Conservation (phyloP, 2,797 vertebrate species). For the Moxostoma hubbsi region DNA sequence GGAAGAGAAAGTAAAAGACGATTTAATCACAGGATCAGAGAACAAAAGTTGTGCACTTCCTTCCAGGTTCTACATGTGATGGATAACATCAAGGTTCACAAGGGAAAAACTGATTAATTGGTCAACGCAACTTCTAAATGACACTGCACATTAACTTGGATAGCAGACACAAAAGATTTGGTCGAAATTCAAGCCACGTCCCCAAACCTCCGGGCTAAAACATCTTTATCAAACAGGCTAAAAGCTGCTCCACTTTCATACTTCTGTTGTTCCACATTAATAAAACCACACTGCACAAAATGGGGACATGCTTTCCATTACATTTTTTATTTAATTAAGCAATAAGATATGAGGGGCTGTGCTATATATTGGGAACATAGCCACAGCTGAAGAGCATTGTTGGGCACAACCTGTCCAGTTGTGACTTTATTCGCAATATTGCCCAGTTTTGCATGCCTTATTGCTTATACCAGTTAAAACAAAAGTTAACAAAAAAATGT, state of each 20-base stretch:
- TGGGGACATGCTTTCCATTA: slow-evolving; percentile 37
- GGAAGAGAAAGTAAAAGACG: background rate
- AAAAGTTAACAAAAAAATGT: no score
- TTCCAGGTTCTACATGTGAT: slow-evolving; percentile 42
- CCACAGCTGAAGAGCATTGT: no score
- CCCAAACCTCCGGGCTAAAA: slow-evolving; percentile 67
- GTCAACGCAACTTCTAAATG: slow-evolving; percentile 72
- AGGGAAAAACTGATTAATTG: slow-evolving; percentile 72
- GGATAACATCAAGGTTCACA: slow-evolving; percentile 72
- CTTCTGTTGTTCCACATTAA: slow-evolving; percentile 66
- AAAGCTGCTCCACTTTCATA: slow-evolving; percentile 64
- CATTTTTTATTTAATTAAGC: no score
- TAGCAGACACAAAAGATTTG: slow-evolving; percentile 67
- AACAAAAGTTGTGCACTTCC: slow-evolving; percentile 43
- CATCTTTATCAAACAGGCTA: slow-evolving; percentile 62
- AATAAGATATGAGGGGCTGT: no score
- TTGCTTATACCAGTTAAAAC: no score
- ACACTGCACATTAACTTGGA: slow-evolving; percentile 69
- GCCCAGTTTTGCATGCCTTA: no score
- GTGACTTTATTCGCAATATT: no score
- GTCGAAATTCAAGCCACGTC: slow-evolving; percentile 61
- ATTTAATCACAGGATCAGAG: slow-evolving; percentile 49
- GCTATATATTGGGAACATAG: no score
- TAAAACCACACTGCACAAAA: slow-evolving; percentile 64
- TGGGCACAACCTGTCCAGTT: no score